A percentile compares a stretch with the other conserved stretches of the same genome.
phyloP scores from a whole-genome alignment of 2,797 vertebrate genomes.

The Petrocephalus sullivani region DNA sequence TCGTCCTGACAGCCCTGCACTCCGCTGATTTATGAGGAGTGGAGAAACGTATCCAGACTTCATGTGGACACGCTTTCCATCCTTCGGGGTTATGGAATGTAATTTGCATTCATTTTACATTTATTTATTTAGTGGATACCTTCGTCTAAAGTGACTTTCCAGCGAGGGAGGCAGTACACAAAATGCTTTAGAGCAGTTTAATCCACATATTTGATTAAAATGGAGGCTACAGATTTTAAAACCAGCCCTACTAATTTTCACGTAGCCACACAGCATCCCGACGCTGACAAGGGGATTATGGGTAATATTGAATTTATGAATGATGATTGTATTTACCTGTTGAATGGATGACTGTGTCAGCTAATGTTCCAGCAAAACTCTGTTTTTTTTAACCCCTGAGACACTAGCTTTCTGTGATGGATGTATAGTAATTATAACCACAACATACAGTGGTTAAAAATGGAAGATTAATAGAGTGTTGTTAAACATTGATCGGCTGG shows the following conservation, averaged over 20 bases:
- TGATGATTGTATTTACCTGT: slow-evolving; percentile 59
- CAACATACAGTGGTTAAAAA: not conserved
- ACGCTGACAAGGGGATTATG: slow-evolving; percentile 28
- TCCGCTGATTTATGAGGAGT: slow-evolving; percentile 59
- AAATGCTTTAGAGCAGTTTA: not conserved
- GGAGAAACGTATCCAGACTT: slow-evolving; percentile 53
- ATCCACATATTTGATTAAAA: not conserved
- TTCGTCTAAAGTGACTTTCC: not conserved
- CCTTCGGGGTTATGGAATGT: not conserved
- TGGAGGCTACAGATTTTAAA: not conserved
- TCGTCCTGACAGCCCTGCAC: slow-evolving; percentile 63
- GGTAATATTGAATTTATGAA: slow-evolving; percentile 51
- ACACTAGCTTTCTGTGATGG: not conserved
- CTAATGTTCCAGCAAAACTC: slow-evolving; percentile 50
- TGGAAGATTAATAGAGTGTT: not conserved
- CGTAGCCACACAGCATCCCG: not conserved
- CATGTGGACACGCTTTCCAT: not conserved
- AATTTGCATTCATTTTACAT: not conserved
- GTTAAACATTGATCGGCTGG: not conserved
- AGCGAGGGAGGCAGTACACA: not conserved
- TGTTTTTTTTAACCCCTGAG: slow-evolving; percentile 46
- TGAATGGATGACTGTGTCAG: slow-evolving; percentile 55
- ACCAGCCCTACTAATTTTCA: not conserved
- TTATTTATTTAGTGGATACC: not conserved
- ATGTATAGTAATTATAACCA: not conserved